phyloP scores from a whole-genome alignment of 1,140 invertebrate species.

The Drosophila eugracilis region DNA sequence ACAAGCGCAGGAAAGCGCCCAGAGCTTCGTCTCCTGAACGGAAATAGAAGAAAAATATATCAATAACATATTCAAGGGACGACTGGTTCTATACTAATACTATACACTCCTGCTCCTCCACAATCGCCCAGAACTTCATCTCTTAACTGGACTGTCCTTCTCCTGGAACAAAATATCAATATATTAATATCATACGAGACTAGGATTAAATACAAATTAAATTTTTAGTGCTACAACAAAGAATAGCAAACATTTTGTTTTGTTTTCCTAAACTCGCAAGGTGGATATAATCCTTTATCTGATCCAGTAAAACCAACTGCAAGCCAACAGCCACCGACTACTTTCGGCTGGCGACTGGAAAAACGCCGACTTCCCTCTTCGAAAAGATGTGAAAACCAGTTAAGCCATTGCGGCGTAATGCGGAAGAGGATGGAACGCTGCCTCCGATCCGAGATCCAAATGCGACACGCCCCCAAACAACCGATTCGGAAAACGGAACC shows the following conservation, averaged over 20 bases:
- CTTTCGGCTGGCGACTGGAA: not conserved
- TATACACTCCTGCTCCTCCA: no score
- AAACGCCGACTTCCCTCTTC: not conserved
- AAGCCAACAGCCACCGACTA: conserved; percentile 6
- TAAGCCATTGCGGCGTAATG: conserved; percentile 66
- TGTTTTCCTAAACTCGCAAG: not conserved
- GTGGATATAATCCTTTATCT: not conserved
- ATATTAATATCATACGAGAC: no score
- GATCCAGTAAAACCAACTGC: conserved; percentile 18
- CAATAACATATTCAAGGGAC: no score
- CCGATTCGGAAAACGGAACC: conserved; percentile 72
- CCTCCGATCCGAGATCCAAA: conserved; percentile 36
- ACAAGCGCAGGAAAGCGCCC: not conserved
- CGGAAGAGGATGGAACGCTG: conserved; percentile 49
- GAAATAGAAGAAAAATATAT: no score
- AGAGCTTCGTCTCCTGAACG: conserved; percentile 6
- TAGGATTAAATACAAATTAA: no score
- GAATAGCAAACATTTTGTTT: no score
- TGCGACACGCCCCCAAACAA: conserved; percentile 38
- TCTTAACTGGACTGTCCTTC: no score
- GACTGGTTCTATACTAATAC: no score
- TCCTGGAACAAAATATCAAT: no score
- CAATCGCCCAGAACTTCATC: no score
- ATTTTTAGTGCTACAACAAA: no score
- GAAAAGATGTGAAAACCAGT: conserved; percentile 53